Evolutionary conservation across 2,113 vertebrate genomes (phyloP).

Genomic region (Ginglymostoma cirratum): DNA sequence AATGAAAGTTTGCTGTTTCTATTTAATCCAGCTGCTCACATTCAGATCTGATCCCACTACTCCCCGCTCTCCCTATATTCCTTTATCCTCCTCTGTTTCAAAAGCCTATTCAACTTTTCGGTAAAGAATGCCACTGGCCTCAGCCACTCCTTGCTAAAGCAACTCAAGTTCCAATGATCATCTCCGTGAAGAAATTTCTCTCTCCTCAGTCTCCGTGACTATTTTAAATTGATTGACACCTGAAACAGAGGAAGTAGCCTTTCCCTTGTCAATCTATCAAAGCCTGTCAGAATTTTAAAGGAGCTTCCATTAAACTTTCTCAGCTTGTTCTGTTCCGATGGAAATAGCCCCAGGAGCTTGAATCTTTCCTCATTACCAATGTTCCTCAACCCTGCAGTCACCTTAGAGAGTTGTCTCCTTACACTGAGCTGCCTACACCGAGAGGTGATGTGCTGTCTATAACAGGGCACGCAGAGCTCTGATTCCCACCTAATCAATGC

Average conservation of each 20-base stretch:
- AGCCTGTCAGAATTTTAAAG: background rate
- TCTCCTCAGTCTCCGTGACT: background rate
- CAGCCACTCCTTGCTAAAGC: background rate
- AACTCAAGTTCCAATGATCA: background rate
- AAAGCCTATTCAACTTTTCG: background rate
- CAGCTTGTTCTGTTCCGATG: no score
- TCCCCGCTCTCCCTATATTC: background rate
- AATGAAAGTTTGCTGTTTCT: background rate
- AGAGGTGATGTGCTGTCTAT: no score
- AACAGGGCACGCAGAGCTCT: no score
- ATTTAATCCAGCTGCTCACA: background rate
- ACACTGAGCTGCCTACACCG: no score
- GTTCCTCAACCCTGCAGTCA: no score
- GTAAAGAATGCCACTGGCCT: background rate
- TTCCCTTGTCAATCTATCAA: background rate
- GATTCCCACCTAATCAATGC: no score
- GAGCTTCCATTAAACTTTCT: background rate
- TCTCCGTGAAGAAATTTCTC: background rate
- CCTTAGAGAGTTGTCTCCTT: no score
- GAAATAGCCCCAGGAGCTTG: no score
- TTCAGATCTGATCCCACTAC: background rate
- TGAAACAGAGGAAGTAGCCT: background rate
- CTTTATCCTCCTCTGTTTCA: background rate
- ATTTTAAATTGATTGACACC: background rate
- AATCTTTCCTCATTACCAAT: no score